Conservation (phyloP, 2,797 vertebrate species). For the Gymnoscopelus braueri region DNA sequence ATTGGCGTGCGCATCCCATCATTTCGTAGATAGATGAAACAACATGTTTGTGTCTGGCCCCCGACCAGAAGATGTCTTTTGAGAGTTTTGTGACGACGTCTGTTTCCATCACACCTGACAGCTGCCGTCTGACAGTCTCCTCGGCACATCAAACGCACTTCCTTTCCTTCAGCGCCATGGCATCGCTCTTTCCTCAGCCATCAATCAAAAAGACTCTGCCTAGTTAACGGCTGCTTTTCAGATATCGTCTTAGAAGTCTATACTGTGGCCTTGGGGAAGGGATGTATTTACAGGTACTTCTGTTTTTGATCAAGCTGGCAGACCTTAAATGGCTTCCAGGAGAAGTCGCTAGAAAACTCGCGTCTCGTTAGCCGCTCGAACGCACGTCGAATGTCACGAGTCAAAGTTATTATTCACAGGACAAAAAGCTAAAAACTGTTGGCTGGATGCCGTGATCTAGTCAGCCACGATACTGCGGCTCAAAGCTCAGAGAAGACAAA, state of each 20-base stretch:
- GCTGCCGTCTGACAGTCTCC: slow-evolving; percentile 24
- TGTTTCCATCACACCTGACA: slow-evolving; percentile 35
- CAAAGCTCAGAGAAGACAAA: no score
- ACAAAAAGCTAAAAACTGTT: no score
- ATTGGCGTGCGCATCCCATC: background rate
- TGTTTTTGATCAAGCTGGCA: slow-evolving; percentile 35
- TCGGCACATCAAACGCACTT: slow-evolving; percentile 26
- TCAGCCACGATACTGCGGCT: no score
- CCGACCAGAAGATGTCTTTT: slow-evolving; percentile 4
- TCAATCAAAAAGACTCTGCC: slow-evolving; percentile 4
- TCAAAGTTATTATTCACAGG: no score
- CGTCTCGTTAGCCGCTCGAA: slow-evolving; percentile 15
- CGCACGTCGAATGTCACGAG: slow-evolving; percentile 6
- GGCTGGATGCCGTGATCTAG: no score
- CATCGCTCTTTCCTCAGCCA: background rate
- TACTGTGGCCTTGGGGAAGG: background rate
- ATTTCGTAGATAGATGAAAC: slow-evolving; percentile 21
- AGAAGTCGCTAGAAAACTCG: background rate
- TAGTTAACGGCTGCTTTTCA: slow-evolving; percentile 1
- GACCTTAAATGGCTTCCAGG: slow-evolving; percentile 8
- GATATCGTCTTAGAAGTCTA: background rate
- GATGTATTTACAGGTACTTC: slow-evolving; percentile 26
- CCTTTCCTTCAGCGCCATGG: background rate
- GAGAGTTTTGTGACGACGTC: background rate
- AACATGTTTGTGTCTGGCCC: background rate